Base-by-base conservation (phyloP, 2,797 vertebrate species). In the Danio choprae region DNA sequence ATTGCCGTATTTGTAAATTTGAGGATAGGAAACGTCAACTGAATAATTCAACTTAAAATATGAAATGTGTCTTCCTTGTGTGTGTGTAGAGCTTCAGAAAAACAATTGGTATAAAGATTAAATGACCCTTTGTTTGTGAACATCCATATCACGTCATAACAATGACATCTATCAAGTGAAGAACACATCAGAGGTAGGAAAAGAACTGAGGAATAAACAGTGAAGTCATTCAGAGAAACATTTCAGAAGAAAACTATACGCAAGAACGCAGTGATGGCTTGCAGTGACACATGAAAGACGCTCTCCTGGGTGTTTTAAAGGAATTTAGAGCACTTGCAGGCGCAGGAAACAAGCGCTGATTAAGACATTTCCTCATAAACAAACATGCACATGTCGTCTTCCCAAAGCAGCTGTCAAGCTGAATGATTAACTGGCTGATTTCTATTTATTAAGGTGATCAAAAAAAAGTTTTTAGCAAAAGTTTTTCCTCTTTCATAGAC, bases 341-440 rank as follows among this genome's bases (percentile, higher is more conserved):
- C 82, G 81, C 86, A 87, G 88, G 87, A 89, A 91, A 79, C 81
- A 63, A 51, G 83, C 55, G 60, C 81, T 81, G 89, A 92, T 90
- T 88, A 90, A 89, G 90, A 84, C 80, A 79, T 89, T 65, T 79
- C 76, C 89, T 84, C 82, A 81, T 89, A 88, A 91, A 91, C 87
- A 93, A 88, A 89, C 78, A 72, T 77, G 83, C 58, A 71, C 83
- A 87, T 82, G 63, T 80, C 71, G 75, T 82, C 0, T 72, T 36
- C 51, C 46, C 59, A 82, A 56, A 59, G 43, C 58, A 79, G 48
- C 64, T 81, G 68, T 48, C 51, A 74, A 58, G 46, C 29, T 40
- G 4, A 13, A 38, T 9, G 46, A 70, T 8, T 46, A 63, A 20
- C 7, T 44, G 41, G 60, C 73, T 85, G 64, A 71, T 22, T 86